A percentile compares a stretch with the other conserved stretches of the same genome.
Conservation (phyloP, 2,113 vertebrate genomes). For the Smithornis capensis region DNA sequence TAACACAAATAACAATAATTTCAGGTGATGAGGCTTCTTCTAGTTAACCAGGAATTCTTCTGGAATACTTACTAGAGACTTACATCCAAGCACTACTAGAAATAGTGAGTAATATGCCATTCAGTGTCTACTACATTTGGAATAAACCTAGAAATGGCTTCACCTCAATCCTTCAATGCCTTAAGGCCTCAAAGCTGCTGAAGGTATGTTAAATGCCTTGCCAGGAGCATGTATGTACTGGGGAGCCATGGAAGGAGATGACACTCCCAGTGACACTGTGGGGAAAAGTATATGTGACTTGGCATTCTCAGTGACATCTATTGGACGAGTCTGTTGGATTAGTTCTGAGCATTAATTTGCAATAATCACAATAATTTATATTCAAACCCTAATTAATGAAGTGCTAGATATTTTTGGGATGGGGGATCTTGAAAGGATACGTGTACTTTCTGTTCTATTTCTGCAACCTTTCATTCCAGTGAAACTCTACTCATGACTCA, state of each 20-base stretch:
- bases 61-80: background rate
- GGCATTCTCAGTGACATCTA: background rate
- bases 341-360: conserved; percentile 18
- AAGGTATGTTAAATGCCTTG: background rate
- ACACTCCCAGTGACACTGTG: background rate
- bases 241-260: background rate
- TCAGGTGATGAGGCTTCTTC: background rate
- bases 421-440: background rate
- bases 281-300: background rate
- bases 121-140: background rate
- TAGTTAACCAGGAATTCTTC: background rate
- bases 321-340: background rate
- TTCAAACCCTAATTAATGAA: background rate
- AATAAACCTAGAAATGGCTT: background rate
- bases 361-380: conserved; percentile 31
- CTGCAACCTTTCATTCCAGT: background rate
- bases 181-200: background rate
- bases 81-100: background rate
- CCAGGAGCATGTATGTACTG: background rate
- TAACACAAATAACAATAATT: background rate
- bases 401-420: background rate
- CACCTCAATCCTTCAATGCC: background rate
- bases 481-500: conserved; percentile 16
- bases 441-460: conserved; percentile 12
- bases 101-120: background rate